Conservation (phyloP, 2,113 vertebrate species). For the Heptranchias perlo region DNA sequence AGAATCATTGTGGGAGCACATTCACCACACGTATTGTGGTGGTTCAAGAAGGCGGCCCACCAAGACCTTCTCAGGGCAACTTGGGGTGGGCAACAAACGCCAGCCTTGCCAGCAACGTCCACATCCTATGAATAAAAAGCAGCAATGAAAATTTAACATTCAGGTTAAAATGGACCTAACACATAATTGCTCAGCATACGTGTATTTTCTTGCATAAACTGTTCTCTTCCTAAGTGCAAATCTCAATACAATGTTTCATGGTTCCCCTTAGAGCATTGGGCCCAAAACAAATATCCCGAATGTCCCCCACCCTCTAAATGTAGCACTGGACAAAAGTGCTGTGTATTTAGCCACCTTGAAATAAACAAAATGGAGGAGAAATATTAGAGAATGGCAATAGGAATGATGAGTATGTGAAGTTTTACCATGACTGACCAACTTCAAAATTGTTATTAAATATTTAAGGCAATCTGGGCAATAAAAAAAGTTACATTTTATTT, state of each 20-base stretch:
- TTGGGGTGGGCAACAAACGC: neutral
- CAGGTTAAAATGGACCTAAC: neutral
- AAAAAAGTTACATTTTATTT: slow-evolving; percentile 7
- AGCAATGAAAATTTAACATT: neutral
- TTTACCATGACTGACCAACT: neutral
- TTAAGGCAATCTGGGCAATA: neutral
- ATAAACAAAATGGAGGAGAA: neutral
- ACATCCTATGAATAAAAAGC: neutral
- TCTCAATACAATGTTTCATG: neutral
- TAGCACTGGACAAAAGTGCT: neutral
- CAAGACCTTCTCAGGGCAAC: neutral
- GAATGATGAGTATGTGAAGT: neutral
- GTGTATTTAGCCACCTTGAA: neutral
- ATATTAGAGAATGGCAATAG: neutral
- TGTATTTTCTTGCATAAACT: neutral
- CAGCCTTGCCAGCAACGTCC: neutral
- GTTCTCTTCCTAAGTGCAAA: neutral
- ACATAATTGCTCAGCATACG: neutral
- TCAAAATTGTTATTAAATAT: neutral
- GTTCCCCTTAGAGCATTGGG: neutral
- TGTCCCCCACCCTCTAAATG: neutral
- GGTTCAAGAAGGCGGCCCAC: neutral
- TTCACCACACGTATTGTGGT: neutral
- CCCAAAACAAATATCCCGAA: neutral
- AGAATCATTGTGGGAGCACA: too few species aligned